Percentiles rank a stretch among this genome's conserved stretches.
Conservation (phyloP, 2,888 invertebrate species). For the Chesias legatella region DNA sequence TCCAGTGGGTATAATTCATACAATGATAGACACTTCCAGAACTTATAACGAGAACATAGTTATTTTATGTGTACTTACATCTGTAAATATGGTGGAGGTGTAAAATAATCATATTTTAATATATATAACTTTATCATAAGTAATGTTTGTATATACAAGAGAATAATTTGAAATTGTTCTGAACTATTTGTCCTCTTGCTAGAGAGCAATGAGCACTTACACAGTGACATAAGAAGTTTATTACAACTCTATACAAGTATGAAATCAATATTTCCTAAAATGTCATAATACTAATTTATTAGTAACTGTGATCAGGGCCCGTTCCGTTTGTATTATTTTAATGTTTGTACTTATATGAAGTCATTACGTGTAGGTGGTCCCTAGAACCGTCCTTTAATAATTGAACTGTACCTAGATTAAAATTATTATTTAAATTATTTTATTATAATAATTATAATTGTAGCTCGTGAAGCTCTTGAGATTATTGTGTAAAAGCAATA, state of each 20-base stretch:
- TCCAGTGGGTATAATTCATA: constrained; percentile 53
- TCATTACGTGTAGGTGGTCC: constrained; percentile 20
- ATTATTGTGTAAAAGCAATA: constrained; percentile 39
- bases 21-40: constrained; percentile 73
- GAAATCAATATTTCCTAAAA: too few relatives aligned
- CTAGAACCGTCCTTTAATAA: constrained; percentile 26
- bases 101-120: constrained; percentile 9
- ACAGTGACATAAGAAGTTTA: constrained; percentile 8
- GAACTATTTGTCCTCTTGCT: constrained; percentile 11
- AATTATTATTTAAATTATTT: constrained; percentile 3
- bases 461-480: constrained; percentile 17
- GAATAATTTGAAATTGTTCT: constrained; percentile 9
- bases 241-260: not conserved
- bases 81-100: constrained; percentile 29
- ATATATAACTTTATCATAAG: constrained; percentile 1
- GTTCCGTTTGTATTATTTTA: constrained; percentile 1
- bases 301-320: too few relatives aligned
- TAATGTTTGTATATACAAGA: constrained; percentile 2
- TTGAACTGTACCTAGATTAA: constrained; percentile 19
- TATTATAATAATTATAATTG: constrained; percentile 13
- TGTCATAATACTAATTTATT: too few relatives aligned
- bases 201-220: constrained; percentile 18
- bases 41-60: constrained; percentile 67
- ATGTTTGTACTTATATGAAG: constrained; percentile 6
- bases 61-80: constrained; percentile 39